A percentile compares a stretch with the other conserved stretches of the same genome.
Conservation (phyloP, 35 echinoderm and acorn worm species). For the Ophiothrix spiculata region DNA sequence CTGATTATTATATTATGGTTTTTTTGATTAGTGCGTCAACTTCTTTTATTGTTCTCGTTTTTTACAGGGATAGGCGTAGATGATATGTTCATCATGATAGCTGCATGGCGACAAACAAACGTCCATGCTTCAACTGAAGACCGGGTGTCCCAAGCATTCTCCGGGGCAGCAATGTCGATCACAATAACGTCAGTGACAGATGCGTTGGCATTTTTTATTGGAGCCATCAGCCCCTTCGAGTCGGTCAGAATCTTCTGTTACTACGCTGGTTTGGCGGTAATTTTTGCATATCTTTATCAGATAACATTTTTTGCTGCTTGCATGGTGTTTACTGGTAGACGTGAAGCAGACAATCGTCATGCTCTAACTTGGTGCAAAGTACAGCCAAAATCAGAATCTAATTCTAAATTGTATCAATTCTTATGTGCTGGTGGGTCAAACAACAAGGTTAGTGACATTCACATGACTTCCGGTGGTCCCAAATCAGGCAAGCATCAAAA, state of each 20-base stretch:
- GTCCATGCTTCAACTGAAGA: conserved; percentile 14
- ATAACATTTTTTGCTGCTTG: conserved; percentile 74
- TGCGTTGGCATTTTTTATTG: conserved; percentile 46
- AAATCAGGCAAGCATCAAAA: too few species aligned
- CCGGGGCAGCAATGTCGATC: conserved; percentile 56
- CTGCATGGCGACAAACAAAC: conserved; percentile 50
- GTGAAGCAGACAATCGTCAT: conserved; percentile 43
- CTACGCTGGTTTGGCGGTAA: conserved; percentile 48
- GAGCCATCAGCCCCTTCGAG: conserved; percentile 24
- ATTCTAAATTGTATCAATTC: conserved; percentile 6
- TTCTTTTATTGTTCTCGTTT: conserved; percentile 6
- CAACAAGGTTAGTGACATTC: not conserved
- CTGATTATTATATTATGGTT: too few species aligned
- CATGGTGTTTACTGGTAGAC: conserved; percentile 45
- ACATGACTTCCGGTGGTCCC: too few species aligned
- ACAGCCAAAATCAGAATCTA: conserved; percentile 5
- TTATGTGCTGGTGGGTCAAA: conserved; percentile 60
- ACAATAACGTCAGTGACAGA: conserved; percentile 73
- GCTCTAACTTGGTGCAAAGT: conserved; percentile 39
- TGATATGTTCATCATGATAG: conserved; percentile 76
- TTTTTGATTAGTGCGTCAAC: not conserved
- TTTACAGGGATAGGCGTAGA: conserved; percentile 61
- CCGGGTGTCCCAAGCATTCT: conserved; percentile 43
- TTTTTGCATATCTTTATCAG: conserved; percentile 64
- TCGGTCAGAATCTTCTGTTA: conserved; percentile 54